These are phyloP conservation scores for Drosophila cardini DNA, from an alignment of 1,140 invertebrate genomes.

Conservation along the genomic window DNA sequence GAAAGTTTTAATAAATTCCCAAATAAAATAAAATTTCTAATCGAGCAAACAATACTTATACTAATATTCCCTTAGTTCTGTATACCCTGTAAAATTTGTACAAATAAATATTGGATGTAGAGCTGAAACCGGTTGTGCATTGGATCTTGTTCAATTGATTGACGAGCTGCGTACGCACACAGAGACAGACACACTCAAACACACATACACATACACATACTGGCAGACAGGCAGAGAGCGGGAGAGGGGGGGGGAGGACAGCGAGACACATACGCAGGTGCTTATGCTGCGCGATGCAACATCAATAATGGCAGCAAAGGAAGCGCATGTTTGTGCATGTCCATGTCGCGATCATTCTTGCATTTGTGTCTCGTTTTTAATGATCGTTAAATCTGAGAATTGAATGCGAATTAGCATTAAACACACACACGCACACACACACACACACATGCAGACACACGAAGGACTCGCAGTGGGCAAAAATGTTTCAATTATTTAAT, in stretches of 20 bases:
- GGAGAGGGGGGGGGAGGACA: too few species aligned
- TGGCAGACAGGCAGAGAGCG: background rate
- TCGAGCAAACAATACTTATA: background rate
- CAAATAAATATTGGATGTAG: slow-evolving; percentile 47
- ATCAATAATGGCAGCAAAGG: slow-evolving; percentile 77
- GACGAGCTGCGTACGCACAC: slow-evolving; percentile 74
- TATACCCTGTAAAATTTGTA: slow-evolving; percentile 6
- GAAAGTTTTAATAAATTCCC: background rate
- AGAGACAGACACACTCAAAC: slow-evolving; percentile 62
- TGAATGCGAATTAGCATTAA: slow-evolving; percentile 75
- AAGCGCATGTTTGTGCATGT: slow-evolving; percentile 71
- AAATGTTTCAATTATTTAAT: slow-evolving; percentile 76
- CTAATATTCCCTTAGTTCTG: background rate
- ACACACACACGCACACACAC: slow-evolving; percentile 47
- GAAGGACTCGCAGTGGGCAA: slow-evolving; percentile 21
- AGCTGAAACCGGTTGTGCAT: slow-evolving; percentile 70
- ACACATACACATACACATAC: slow-evolving; percentile 59
- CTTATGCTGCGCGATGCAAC: slow-evolving; percentile 31
- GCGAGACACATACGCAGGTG: slow-evolving; percentile 46
- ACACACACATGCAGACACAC: background rate
- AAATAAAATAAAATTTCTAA: background rate
- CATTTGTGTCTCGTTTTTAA: slow-evolving; percentile 50
- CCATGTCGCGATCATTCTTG: slow-evolving; percentile 58
- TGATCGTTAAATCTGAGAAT: slow-evolving; percentile 70
- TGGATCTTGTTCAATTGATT: slow-evolving; percentile 69